Conservation (phyloP, 2,113 vertebrate species). For the Neopipo cinnamomea region DNA sequence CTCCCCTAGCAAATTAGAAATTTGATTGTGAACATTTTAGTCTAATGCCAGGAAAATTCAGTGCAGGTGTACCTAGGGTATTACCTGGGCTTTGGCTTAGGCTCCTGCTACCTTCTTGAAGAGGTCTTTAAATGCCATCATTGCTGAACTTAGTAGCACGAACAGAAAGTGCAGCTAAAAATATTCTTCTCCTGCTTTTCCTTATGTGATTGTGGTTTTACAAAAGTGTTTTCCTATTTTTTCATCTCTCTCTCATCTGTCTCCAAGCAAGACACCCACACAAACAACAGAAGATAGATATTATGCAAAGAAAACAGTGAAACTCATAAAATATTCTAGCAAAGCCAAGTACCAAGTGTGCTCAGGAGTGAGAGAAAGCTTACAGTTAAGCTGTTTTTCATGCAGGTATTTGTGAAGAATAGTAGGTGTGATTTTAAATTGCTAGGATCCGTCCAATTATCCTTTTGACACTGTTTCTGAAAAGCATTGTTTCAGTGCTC, state of each 20-base stretch:
- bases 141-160: neutral
- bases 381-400: neutral
- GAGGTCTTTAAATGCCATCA: neutral
- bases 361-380: neutral
- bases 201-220: neutral
- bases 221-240: conserved; percentile 12
- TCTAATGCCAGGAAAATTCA: neutral
- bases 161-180: neutral
- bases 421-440: neutral
- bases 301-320: neutral
- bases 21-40: neutral
- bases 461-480: neutral
- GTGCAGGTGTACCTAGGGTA: neutral
- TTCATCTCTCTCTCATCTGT: neutral
- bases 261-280: conserved; percentile 8
- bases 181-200: neutral
- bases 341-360: neutral
- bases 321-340: neutral
- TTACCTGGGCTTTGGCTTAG: neutral
- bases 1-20: neutral
- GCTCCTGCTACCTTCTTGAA: neutral
- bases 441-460: neutral
- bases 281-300: neutral
- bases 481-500: neutral
- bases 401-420: neutral